Evolutionary conservation across 2,113 vertebrate species (phyloP).

Genomic region (Phodopus roborovskii): DNA sequence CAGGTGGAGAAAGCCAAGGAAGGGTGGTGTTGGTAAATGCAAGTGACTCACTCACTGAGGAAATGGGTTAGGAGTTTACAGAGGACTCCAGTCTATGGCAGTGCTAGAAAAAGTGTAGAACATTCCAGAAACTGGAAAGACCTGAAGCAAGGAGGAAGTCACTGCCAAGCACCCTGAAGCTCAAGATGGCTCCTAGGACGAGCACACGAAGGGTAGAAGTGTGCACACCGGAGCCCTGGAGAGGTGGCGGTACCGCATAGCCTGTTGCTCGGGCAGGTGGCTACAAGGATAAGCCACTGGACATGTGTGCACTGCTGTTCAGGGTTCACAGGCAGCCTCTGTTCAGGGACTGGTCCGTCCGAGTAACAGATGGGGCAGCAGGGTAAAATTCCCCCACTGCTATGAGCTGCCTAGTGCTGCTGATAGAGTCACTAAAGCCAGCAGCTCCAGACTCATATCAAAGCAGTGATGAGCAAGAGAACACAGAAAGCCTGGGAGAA

Average conservation of each 20-base stretch:
- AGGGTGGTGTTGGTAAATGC: not conserved
- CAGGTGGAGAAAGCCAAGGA: not conserved
- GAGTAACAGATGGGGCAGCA: not conserved
- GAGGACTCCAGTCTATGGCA: not conserved
- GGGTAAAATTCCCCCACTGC: fast-evolving
- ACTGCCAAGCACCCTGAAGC: not conserved
- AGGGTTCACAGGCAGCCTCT: not conserved
- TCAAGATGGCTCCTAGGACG: too few species aligned
- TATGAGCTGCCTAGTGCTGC: not conserved
- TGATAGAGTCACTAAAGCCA: not conserved
- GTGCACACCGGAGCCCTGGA: not conserved
- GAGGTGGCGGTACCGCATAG: not conserved
- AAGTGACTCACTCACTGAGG: not conserved
- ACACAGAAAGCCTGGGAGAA: not conserved
- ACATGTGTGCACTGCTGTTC: not conserved
- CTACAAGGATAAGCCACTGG: not conserved
- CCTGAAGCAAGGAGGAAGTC: not conserved
- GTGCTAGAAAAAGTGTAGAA: not conserved
- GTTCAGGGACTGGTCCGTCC: not conserved
- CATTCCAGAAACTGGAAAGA: not conserved
- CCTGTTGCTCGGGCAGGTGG: not conserved
- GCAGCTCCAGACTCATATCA: not conserved
- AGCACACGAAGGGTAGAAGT: not conserved
- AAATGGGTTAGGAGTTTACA: not conserved
- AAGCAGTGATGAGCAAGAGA: not conserved